Evolutionary conservation across 2,888 invertebrate genomes (phyloP).

Genomic region (Sminthurinus aureus): DNA sequence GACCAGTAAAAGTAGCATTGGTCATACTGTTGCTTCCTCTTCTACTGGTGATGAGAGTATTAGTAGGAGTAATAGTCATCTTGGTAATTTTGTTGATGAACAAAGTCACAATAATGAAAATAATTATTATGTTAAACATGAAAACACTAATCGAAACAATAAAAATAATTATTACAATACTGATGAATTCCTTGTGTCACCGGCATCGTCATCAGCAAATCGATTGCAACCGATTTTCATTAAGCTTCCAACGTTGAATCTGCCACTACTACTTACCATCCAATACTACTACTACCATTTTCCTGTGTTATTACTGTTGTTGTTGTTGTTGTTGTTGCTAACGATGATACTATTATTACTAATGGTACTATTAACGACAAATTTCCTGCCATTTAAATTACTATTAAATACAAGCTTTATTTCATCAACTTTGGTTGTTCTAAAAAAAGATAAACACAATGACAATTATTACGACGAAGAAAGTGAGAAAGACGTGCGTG

Average conservation of each 20-base stretch:
- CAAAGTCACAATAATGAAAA: neutral
- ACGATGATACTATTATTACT: constrained; percentile 31
- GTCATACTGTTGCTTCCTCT: neutral
- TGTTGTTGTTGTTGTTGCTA: constrained; percentile 40
- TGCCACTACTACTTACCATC: constrained; percentile 36
- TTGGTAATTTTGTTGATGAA: constrained; percentile 8
- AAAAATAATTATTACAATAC: too few species aligned
- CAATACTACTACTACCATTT: constrained; percentile 31
- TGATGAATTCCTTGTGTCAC: neutral
- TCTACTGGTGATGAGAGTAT: constrained; percentile 7
- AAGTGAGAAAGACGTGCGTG: neutral
- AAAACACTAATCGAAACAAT: too few species aligned
- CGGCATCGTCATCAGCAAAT: constrained; percentile 17
- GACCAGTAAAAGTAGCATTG: neutral
- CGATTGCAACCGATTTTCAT: constrained; percentile 14
- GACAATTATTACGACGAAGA: constrained; percentile 10
- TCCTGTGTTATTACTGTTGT: constrained; percentile 45
- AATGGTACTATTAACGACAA: constrained; percentile 40
- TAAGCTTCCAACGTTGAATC: constrained; percentile 20
- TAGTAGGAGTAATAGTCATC: neutral
- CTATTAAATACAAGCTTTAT: constrained; percentile 28
- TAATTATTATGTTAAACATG: too few species aligned
- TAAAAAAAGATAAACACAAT: neutral
- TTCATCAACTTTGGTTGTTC: constrained; percentile 33
- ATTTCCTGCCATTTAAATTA: constrained; percentile 50